Conservation (phyloP, 2,888 invertebrate genomes). For the Caenorhabditis japonica region DNA sequence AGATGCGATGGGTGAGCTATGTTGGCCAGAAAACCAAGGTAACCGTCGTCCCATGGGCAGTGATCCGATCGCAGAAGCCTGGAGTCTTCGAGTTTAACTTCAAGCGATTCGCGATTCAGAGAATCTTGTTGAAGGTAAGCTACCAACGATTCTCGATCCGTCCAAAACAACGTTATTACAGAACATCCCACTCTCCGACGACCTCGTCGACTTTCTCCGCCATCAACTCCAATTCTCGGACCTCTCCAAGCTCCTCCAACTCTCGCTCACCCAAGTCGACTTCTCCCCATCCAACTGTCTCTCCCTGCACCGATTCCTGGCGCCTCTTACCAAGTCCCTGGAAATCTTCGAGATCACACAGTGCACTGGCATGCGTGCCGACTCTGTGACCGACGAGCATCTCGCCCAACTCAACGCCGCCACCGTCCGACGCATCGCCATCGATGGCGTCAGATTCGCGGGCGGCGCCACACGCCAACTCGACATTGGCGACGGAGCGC, state of each 20-base stretch:
- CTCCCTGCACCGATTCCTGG: constrained; percentile 56
- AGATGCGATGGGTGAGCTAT: constrained; percentile 57
- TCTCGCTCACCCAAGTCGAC: constrained; percentile 53
- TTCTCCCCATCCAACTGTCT: constrained; percentile 54
- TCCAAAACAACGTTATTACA: too few species aligned
- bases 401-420: constrained; percentile 52
- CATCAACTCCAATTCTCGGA: constrained; percentile 46
- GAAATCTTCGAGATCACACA: constrained; percentile 55
- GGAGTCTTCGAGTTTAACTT: constrained; percentile 49
- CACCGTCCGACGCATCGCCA: constrained; percentile 46
- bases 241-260: constrained; percentile 42
- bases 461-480: constrained; percentile 23
- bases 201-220: constrained; percentile 56
- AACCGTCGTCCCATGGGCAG: constrained; percentile 38
- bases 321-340: constrained; percentile 37
- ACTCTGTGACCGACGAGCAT: constrained; percentile 57
- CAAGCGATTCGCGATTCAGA: constrained; percentile 48
- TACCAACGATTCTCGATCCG: too few species aligned
- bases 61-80: constrained; percentile 2
- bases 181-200: constrained; percentile 52
- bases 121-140: constrained; percentile 53
- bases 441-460: constrained; percentile 55
- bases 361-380: constrained; percentile 52
- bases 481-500: constrained; percentile 53
- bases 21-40: constrained; percentile 44